Conservation (phyloP, 2,888 invertebrate species). For the Patella pellucida region DNA sequence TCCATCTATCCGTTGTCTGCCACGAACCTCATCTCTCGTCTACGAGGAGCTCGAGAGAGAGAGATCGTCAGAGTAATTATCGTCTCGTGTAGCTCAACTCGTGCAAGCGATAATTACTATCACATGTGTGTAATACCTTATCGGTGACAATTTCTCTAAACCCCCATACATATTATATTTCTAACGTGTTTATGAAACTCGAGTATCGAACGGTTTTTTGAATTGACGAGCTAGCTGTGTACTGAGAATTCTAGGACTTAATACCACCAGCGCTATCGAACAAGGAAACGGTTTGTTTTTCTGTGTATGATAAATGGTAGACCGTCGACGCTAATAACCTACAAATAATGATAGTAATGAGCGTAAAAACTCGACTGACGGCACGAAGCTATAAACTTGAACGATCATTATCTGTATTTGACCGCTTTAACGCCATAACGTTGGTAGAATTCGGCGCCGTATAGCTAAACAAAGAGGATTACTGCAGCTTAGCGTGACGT, state of each 20-base stretch:
- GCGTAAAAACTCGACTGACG: constrained; percentile 4
- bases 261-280: too few species aligned
- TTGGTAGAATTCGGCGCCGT: constrained; percentile 7
- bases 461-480: constrained; percentile 5
- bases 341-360: constrained; percentile 1
- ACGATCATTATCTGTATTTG: constrained; percentile 6
- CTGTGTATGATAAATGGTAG: constrained; percentile 3
- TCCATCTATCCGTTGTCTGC: too few species aligned
- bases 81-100: not conserved
- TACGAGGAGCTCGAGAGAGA: too few species aligned
- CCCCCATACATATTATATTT: constrained; percentile 7
- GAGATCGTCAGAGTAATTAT: not conserved
- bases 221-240: not conserved
- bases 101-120: constrained; percentile 2
- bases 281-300: too few species aligned
- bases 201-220: not conserved
- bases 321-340: not conserved
- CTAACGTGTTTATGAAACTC: not conserved
- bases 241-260: too few species aligned
- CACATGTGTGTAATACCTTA: constrained; percentile 6
- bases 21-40: too few species aligned
- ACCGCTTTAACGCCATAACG: not conserved
- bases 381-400: not conserved
- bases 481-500: constrained; percentile 5
- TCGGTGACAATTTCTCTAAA: constrained; percentile 6